Evolutionary conservation across 2,113 vertebrate genomes (phyloP).

Genomic region (Charadrius vociferus): DNA sequence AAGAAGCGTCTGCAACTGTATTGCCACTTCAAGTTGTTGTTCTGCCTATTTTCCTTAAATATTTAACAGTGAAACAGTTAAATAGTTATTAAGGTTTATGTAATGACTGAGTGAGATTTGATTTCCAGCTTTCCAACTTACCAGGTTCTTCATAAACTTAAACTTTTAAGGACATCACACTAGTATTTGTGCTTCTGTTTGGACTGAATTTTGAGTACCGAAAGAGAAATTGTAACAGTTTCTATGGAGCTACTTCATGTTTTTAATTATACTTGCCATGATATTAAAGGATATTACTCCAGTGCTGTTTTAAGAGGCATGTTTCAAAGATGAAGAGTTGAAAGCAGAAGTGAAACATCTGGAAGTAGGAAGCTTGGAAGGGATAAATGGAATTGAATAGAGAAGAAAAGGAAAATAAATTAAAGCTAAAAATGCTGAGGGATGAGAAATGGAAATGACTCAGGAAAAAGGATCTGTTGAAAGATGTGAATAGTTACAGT

Average conservation of each 20-base stretch:
- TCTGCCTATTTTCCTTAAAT: neutral
- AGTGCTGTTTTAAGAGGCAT: neutral
- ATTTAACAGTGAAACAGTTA: neutral
- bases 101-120: neutral
- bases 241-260: neutral
- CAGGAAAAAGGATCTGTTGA: neutral
- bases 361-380: neutral
- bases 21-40: neutral
- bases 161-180: neutral
- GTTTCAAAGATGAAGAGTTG: neutral
- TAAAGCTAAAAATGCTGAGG: neutral
- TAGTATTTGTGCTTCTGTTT: neutral
- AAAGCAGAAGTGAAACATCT: conserved; percentile 8
- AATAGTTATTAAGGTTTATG: neutral
- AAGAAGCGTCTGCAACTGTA: neutral
- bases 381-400: neutral
- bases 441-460: neutral
- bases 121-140: neutral
- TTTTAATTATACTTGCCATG: neutral
- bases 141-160: neutral
- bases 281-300: neutral
- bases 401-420: conserved; percentile 8
- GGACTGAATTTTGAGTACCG: neutral
- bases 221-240: neutral
- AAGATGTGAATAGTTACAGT: neutral